phyloP scores from a whole-genome alignment of 2,113 vertebrate species.

The Etheostoma cragini region DNA sequence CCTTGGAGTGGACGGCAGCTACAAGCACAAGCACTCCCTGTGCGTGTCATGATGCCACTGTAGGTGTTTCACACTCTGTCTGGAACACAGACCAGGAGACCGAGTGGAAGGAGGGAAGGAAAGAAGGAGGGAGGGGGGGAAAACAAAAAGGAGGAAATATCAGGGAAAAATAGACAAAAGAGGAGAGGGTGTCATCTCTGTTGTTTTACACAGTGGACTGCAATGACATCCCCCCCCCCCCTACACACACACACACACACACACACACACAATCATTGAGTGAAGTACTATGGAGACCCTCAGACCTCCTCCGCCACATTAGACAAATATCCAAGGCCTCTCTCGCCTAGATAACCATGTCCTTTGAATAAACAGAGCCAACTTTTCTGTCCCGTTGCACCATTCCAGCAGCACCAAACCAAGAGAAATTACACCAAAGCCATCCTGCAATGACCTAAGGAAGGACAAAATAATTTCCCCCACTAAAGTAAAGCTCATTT shows the following conservation, averaged over 20 bases:
- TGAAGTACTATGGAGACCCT: slow-evolving; percentile 16
- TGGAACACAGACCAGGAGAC: slow-evolving; percentile 33
- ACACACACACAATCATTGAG: slow-evolving; percentile 14
- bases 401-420: not conserved
- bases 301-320: slow-evolving; percentile 24
- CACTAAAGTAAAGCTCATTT: slow-evolving; percentile 54
- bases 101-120: not conserved
- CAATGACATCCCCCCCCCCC: too few relatives aligned
- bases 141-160: slow-evolving; percentile 42
- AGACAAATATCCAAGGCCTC: slow-evolving; percentile 40
- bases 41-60: slow-evolving; percentile 55
- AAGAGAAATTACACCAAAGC: slow-evolving; percentile 5
- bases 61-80: slow-evolving; percentile 57
- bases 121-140: not conserved
- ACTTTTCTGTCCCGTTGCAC: slow-evolving; percentile 15
- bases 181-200: slow-evolving; percentile 34
- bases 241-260: too few relatives aligned
- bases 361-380: slow-evolving; percentile 31
- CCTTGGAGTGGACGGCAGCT: slow-evolving; percentile 71
- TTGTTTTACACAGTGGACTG: slow-evolving; percentile 11
- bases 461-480: slow-evolving; percentile 61
- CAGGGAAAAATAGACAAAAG: slow-evolving; percentile 31
- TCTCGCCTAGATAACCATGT: slow-evolving; percentile 43
- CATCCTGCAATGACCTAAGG: slow-evolving; percentile 33
- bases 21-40: slow-evolving; percentile 60